Conservation (phyloP, 2,888 invertebrate genomes). For the Acleris emargana region DNA sequence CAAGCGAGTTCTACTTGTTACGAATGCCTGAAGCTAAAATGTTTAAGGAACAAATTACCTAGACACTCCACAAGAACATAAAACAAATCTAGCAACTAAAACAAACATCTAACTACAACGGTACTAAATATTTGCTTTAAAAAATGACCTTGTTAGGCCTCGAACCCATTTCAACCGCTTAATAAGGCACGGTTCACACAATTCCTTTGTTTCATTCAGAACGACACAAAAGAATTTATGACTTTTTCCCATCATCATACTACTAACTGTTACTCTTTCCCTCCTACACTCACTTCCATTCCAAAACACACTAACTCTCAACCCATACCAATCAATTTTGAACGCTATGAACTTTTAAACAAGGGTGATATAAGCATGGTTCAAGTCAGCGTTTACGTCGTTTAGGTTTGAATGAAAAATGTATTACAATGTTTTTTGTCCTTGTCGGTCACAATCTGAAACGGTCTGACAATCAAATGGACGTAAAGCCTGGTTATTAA, state of each 20-base stretch:
- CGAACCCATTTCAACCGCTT: conserved; percentile 29
- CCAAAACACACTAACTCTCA: conserved; percentile 2
- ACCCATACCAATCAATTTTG: not conserved
- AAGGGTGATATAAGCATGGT: too few species aligned
- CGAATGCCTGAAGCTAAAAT: too few species aligned
- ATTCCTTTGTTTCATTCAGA: conserved; percentile 37
- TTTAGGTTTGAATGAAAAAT: not conserved
- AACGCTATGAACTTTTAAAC: not conserved
- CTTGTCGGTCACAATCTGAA: conserved; percentile 28
- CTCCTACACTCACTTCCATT: conserved; percentile 3
- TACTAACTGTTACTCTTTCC: conserved; percentile 26
- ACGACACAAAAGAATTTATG: conserved; percentile 36
- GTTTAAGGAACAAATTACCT: too few species aligned
- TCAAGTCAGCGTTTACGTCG: not conserved
- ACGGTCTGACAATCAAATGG: conserved; percentile 35
- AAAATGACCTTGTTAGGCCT: conserved; percentile 40
- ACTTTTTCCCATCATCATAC: conserved; percentile 37
- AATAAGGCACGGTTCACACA: conserved; percentile 37
- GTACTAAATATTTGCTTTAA: conserved; percentile 34
- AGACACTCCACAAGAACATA: too few species aligned
- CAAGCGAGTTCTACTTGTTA: too few species aligned
- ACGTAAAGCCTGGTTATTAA: conserved; percentile 38
- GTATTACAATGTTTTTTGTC: conserved; percentile 23
- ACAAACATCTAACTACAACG: conserved; percentile 20
- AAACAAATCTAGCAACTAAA: conserved; percentile 6